Conservation (phyloP, 2,113 vertebrate genomes). For the Nothoprocta perdicaria region DNA sequence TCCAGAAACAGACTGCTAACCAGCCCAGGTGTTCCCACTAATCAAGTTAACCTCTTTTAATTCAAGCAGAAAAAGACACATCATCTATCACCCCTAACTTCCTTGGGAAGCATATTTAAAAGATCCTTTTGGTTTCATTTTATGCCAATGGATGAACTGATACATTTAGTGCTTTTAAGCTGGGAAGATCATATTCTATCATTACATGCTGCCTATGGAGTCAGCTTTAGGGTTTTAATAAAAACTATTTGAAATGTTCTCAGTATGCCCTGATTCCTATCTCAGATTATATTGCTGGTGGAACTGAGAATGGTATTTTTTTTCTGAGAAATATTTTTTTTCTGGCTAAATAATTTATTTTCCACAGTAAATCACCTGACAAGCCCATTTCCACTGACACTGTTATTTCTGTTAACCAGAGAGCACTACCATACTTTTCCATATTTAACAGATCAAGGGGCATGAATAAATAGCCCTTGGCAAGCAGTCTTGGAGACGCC, state of each 20-base stretch:
- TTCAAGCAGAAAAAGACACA: not conserved
- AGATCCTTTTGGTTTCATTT: not conserved
- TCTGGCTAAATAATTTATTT: constrained; percentile 7
- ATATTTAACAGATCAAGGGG: not conserved
- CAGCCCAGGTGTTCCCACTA: not conserved
- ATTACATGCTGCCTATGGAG: not conserved
- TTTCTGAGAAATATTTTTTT: not conserved
- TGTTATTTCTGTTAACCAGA: not conserved
- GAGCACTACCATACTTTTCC: not conserved
- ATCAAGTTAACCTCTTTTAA: constrained; percentile 7
- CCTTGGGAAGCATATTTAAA: not conserved
- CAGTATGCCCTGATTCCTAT: not conserved
- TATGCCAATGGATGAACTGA: not conserved
- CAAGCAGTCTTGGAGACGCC: not conserved
- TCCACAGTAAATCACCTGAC: not conserved
- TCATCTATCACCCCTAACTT: not conserved
- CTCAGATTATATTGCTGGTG: not conserved
- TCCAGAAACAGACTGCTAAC: not conserved
- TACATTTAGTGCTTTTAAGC: not conserved
- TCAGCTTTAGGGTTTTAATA: not conserved
- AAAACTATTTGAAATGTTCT: not conserved
- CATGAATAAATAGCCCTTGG: not conserved
- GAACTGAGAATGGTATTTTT: not conserved
- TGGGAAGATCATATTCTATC: not conserved
- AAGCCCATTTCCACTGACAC: not conserved